Conservation (phyloP, 2,797 vertebrate species). For the Gallirallus australis region DNA sequence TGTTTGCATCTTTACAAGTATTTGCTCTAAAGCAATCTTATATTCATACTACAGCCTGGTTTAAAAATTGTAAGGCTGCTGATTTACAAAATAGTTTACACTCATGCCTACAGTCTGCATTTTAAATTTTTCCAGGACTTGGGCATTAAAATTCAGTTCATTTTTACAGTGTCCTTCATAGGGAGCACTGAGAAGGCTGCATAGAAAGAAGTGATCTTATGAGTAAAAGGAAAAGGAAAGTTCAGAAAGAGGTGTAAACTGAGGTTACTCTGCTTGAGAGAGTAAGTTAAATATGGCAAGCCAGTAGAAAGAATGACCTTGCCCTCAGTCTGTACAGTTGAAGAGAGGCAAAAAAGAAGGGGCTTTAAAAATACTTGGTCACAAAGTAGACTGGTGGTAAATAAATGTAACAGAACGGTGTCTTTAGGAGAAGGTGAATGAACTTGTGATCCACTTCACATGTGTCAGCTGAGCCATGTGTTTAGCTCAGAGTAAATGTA, state of each 20-base stretch:
- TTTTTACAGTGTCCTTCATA: slow-evolving; percentile 47
- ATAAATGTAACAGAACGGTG: background rate
- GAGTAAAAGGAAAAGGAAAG: slow-evolving; percentile 5
- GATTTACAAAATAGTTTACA: slow-evolving; percentile 55
- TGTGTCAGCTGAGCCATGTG: background rate
- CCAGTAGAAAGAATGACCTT: background rate
- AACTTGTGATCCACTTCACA: rapidly evolving
- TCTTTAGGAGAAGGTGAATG: background rate
- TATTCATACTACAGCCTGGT: background rate
- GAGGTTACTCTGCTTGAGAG: background rate
- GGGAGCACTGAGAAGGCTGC: background rate
- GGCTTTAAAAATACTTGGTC: background rate
- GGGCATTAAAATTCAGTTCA: slow-evolving; percentile 39
- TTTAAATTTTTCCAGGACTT: slow-evolving; percentile 23
- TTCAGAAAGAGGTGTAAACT: background rate
- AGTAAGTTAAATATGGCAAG: background rate
- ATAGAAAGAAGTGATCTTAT: background rate
- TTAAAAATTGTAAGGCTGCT: slow-evolving; percentile 44
- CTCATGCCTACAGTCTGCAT: slow-evolving; percentile 37
- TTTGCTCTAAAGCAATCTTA: slow-evolving; percentile 48
- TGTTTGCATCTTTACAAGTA: slow-evolving; percentile 2
- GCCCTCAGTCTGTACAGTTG: background rate
- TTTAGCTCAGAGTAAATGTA: background rate
- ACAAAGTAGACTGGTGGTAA: background rate
- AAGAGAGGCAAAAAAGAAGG: background rate